Percentiles rank a stretch among this genome's conserved stretches.
Conservation (phyloP, 2,113 vertebrate genomes). For the Octodon degus region DNA sequence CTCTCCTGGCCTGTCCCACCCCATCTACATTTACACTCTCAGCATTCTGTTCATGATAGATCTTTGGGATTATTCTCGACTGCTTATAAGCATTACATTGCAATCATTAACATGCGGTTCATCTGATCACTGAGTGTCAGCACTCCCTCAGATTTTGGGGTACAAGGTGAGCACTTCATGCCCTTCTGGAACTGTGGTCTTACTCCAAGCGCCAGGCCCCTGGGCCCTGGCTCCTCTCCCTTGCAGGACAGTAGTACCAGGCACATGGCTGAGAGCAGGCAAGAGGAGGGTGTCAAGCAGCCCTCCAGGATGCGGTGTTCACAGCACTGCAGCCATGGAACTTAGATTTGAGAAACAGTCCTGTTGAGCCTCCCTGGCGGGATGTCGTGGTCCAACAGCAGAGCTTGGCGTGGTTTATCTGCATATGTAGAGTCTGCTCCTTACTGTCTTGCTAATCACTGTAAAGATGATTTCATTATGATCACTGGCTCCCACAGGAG, state of each 20-base stretch:
- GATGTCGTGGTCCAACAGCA: not conserved
- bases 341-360: not conserved
- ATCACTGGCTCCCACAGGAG: not conserved
- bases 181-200: not conserved
- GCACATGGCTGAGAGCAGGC: not conserved
- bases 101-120: not conserved
- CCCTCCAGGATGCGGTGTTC: not conserved
- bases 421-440: not conserved
- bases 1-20: no score
- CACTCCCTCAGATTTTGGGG: not conserved
- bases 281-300: not conserved
- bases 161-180: no score
- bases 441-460: not conserved
- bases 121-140: not conserved
- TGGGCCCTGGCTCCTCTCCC: not conserved
- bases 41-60: not conserved
- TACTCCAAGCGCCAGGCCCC: not conserved
- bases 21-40: not conserved
- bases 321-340: not conserved
- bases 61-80: not conserved
- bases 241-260: not conserved
- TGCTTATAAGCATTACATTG: not conserved
- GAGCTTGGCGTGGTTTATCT: no score
- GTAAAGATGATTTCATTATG: no score
- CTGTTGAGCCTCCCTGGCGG: not conserved